Conservation (phyloP, 2,888 invertebrate genomes). For the Apotomis betuletana region DNA sequence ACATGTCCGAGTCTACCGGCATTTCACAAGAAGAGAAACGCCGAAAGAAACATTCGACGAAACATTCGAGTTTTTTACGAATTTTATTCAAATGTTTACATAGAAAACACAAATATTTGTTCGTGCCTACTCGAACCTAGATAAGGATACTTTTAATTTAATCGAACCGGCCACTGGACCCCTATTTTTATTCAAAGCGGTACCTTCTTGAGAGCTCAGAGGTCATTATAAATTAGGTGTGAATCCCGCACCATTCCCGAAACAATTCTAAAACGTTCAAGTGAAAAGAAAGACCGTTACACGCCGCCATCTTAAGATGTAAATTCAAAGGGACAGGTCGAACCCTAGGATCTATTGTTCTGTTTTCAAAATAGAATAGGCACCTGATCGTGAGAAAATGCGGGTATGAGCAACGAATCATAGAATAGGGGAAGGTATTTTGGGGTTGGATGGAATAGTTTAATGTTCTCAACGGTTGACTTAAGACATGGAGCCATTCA, state of each 20-base stretch:
- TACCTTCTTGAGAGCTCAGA: not conserved
- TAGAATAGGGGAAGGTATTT: constrained; percentile 44
- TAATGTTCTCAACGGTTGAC: constrained; percentile 61
- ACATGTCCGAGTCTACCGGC: too few relatives aligned
- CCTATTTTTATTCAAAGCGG: too few relatives aligned
- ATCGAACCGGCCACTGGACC: too few relatives aligned
- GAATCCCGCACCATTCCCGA: constrained; percentile 24
- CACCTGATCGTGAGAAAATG: constrained; percentile 50
- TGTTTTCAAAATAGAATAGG: constrained; percentile 54
- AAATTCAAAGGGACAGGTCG: constrained; percentile 56
- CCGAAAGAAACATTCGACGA: too few relatives aligned
- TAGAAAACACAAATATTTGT: too few relatives aligned
- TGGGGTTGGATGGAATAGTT: constrained; percentile 55
- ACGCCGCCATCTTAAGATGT: constrained; percentile 59
- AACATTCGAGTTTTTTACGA: too few relatives aligned
- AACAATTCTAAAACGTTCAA: constrained; percentile 25
- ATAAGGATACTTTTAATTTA: too few relatives aligned
- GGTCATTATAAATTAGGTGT: constrained; percentile 25
- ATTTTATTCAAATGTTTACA: too few relatives aligned
- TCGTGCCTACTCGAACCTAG: too few relatives aligned
- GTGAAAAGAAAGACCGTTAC: constrained; percentile 58
- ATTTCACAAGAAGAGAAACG: too few relatives aligned
- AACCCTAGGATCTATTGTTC: constrained; percentile 55
- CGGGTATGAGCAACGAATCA: constrained; percentile 28
- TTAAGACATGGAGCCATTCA: constrained; percentile 50